Percentiles rank a stretch among this genome's conserved stretches.
Conservation (phyloP, 2,888 invertebrate genomes). For the Fragum sueziense region DNA sequence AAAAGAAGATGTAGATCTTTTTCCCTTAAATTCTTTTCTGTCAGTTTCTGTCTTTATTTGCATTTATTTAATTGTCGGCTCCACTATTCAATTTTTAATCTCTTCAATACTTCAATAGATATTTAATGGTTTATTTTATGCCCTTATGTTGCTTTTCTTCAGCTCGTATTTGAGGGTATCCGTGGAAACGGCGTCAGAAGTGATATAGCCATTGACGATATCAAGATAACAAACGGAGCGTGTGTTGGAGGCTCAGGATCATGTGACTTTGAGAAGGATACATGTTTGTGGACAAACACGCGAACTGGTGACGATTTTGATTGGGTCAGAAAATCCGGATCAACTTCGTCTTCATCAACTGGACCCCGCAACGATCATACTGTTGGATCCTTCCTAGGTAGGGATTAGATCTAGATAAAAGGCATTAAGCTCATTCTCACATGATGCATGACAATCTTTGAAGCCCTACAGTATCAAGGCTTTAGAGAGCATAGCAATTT, state of each 20-base stretch:
- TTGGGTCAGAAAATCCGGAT: constrained; percentile 74
- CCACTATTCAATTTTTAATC: too few species aligned
- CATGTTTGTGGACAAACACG: constrained; percentile 70
- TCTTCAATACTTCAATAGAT: too few species aligned
- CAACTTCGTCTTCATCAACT: constrained; percentile 65
- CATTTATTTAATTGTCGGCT: too few species aligned
- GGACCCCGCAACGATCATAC: constrained; percentile 78
- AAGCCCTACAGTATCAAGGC: too few species aligned
- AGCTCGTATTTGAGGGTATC: constrained; percentile 76
- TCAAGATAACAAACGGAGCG: constrained; percentile 69
- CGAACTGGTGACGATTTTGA: constrained; percentile 64
- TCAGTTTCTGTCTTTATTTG: too few species aligned
- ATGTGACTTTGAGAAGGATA: constrained; percentile 73
- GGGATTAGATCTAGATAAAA: constrained; percentile 8
- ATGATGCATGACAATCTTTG: too few species aligned
- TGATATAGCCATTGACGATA: constrained; percentile 77
- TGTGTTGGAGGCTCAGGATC: constrained; percentile 66
- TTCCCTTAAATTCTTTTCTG: too few species aligned
- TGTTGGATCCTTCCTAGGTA: constrained; percentile 68
- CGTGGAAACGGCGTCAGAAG: constrained; percentile 67
- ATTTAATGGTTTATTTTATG: too few species aligned
- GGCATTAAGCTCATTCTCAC: not conserved
- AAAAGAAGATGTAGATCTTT: too few species aligned
- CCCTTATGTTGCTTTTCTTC: too few species aligned
- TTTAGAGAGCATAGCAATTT: too few species aligned